Evolutionary conservation across 2,113 vertebrate genomes (phyloP), one percentile per base, ranked within the genome.

Genomic region (Lates calcarifer): DNA sequence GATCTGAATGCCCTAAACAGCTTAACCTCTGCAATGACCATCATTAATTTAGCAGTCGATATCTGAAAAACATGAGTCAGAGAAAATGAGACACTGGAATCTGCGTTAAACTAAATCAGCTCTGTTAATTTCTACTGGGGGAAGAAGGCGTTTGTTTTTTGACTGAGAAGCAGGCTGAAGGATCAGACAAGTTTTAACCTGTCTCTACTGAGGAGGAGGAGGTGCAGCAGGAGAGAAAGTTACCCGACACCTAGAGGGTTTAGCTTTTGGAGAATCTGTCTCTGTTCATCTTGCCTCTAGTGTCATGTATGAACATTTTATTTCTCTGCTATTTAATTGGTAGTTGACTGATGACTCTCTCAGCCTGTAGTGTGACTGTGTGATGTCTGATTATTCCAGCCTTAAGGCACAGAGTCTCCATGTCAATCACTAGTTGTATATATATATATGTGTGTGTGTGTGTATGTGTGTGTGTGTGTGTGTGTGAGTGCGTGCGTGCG

Each of bases 211-310:
- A 55, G 35, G 56, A 35, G 24, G 73, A 61, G 6, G 43, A 45
- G 29, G 63, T 58, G 31, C 45, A 64, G 63, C 77, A 64, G 76
- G 73, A 83, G 83, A 75, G 84, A 81, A 84, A 79, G 84, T 79
- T 81, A 86, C 64, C 74, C 20, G 69, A 82, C 77, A 79, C 83
- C 68, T 17, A 1, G 20, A 65, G 41, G 11, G 2, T 58, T 53
- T n/a, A 17, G 33, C 13, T 39, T 61, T n/a, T 45, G 18, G 22
- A 10, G 22, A 43, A 67, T 58, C 69, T n/a, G 24, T 6, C 64
- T 39, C 31, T 62, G 28, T 18, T n/a, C n/a, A 13, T 65, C 7
- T 18, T 14, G 35, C 4, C 4, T 47, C 41, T 31, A 2, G 10
- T 18, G 1, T 43, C 20, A 28, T 13, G 6, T 24, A 1, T 15